These are phyloP conservation scores for Cervus canadensis DNA, from an alignment of 2,113 vertebrate genomes.

Conservation along the genomic window DNA sequence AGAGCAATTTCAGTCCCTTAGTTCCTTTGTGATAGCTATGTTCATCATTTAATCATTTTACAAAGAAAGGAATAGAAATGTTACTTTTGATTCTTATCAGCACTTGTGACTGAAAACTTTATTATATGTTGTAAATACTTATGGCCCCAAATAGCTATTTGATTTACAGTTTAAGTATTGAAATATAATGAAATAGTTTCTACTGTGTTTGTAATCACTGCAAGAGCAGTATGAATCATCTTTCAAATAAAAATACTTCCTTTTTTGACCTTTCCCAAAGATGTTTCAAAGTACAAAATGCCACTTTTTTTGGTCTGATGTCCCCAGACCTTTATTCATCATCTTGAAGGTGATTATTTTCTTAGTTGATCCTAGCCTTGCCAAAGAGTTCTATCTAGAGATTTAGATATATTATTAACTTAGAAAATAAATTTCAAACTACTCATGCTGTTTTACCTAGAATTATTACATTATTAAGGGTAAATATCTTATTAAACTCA, in stretches of 20 bases:
- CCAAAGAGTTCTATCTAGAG: constrained; percentile 1
- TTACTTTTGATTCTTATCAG: constrained; percentile 14
- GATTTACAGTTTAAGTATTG: constrained; percentile 18
- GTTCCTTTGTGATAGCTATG: constrained; percentile 35
- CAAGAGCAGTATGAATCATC: neutral
- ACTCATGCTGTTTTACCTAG: constrained; percentile 7
- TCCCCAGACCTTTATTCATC: neutral
- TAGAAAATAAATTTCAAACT: constrained; percentile 45
- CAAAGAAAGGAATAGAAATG: constrained; percentile 38
- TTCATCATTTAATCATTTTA: constrained; percentile 20
- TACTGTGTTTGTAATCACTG: neutral
- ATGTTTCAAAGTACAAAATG: neutral
- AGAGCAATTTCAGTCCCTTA: constrained; percentile 23
- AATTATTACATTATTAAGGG: constrained; percentile 42
- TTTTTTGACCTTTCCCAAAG: constrained; percentile 43
- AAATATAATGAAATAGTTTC: constrained; percentile 30
- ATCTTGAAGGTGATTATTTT: constrained; percentile 12
- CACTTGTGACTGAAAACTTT: constrained; percentile 21
- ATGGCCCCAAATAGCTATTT: constrained; percentile 28
- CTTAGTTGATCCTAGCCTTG: neutral
- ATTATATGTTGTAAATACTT: constrained; percentile 39
- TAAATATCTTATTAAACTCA: constrained; percentile 54
- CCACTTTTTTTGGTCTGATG: neutral
- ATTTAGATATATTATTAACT: constrained; percentile 26
- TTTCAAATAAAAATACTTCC: constrained; percentile 14